Evolutionary conservation across 2,888 invertebrate genomes (phyloP), one percentile per base, ranked within the genome.

Genomic region (Limnephilus marmoratus): DNA sequence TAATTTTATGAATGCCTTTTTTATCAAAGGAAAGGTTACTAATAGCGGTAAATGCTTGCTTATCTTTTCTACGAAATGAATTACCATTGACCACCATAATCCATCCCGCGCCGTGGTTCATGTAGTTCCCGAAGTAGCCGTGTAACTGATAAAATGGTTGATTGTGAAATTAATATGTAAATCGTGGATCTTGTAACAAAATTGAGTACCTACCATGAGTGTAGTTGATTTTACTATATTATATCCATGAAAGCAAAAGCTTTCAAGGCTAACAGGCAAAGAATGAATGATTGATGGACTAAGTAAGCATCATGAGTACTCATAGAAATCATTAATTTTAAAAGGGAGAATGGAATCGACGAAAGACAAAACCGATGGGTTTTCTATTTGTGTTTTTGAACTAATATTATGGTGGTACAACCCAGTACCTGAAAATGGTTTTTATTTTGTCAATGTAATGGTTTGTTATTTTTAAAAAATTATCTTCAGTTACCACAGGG

Each of bases 241-340:
- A 24, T 85, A 24, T 87, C n/a, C 18, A 80, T 80, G 80, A 41
- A 80, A 89, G 80, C 88, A 34, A 89, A 86, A 89, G 88, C 80
- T 89, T 80, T 80, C 81, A 89, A 89, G 88, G 88, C 80, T 89
- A 89, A 81, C 41, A 11, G 41, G 88, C 37, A 89, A 24, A 81
- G 88, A 80, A 89, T 89, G 81, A 80, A 89, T 89, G 88, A 89
- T 89, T 89, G 88, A 89, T 89, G 88, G 37, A 89, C 68, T 80
- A 34, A 81, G 85, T 85, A 37, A 85, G 85, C 85, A 34, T 80
- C 81, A 81, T 89, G 34, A 31, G 29, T 37, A 81, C 24, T 12
- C 37, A 34, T 81, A 29, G n/a, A 88, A 37, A 80, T 68, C 15
- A 34, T 68, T 49, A 49, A 49, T 49, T 80, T 31, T 80, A 53